Evolutionary conservation across 2,888 invertebrate genomes (phyloP).

Genomic region (Volucella inanis): DNA sequence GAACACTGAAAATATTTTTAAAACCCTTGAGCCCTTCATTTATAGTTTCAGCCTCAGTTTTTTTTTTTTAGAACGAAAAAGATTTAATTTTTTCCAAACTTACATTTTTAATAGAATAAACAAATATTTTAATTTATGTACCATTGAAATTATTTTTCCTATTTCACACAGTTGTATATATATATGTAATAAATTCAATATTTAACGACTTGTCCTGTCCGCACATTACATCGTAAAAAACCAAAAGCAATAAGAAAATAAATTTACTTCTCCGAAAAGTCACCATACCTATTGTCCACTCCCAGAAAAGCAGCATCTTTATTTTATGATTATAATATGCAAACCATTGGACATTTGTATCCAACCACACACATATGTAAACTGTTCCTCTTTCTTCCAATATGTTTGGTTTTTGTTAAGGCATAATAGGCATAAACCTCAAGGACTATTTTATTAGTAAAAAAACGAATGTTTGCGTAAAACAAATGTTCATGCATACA

Average conservation of each 20-base stretch:
- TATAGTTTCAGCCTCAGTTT: no score
- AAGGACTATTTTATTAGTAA: constrained; percentile 41
- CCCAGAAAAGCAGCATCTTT: constrained; percentile 78
- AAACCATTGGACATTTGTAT: constrained; percentile 77
- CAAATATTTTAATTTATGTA: constrained; percentile 42
- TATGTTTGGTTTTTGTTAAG: constrained; percentile 35
- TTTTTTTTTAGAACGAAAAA: no score
- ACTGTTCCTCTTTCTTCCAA: constrained; percentile 49
- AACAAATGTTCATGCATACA: not conserved
- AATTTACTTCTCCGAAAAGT: constrained; percentile 23
- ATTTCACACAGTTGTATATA: not conserved
- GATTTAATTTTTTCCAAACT: no score
- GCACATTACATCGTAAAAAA: constrained; percentile 76
- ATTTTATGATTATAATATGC: constrained; percentile 83
- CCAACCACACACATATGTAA: constrained; percentile 62
- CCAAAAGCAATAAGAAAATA: constrained; percentile 41
- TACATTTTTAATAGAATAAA: no score
- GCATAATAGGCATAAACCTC: constrained; percentile 56
- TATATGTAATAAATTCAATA: constrained; percentile 53
- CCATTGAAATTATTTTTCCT: constrained; percentile 35
- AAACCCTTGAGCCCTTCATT: no score
- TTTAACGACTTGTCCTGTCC: constrained; percentile 77
- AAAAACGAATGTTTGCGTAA: constrained; percentile 2
- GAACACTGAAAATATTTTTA: no score
- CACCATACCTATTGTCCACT: constrained; percentile 48